Base-by-base conservation (phyloP, 2,888 invertebrate genomes). In the Chloroclysta siterata region DNA sequence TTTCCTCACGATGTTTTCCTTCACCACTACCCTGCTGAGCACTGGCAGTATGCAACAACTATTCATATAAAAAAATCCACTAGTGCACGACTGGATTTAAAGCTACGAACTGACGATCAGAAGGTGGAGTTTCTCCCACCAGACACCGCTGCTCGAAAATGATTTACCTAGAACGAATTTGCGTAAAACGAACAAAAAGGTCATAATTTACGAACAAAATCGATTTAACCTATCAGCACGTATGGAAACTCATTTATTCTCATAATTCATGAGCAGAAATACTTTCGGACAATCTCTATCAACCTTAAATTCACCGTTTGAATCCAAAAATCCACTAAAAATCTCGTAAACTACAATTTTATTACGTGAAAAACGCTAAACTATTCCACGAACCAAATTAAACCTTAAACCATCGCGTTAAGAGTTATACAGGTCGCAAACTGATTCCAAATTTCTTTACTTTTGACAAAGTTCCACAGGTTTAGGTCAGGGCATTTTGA, bases 281-380 rank as follows among this genome's bases (percentile, higher is more conserved):
- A 8, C 14, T 29, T n/a, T 29, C 36, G 39, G 44, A 50, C 60
- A 22, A 58, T 54, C 65, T 61, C 52, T 60, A 44, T 44, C 50
- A 60, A 53, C 57, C 33, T 15, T 53, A 53, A 53, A 65, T 50
- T 60, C 55, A 65, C 48, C 63, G 57, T 61, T 69, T 63, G 65
- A 68, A 69, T 69, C 67, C 68, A 66, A 68, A 71, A 71, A 69
- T 65, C 69, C 71, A 56, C 59, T 68, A 65, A 66, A 66, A 66
- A 42, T 28, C 64, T 63, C 63, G 52, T 66, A 71, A 71, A 61
- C 69, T 69, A 68, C 66, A 65, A 57, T 69, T 69, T 69, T 69
- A 69, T 69, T 65, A 53, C 56, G 60, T 48, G 42, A 56, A 64
- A 46, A 69, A 29, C 33, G 11, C 15, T 48, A 56, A 53, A 28